Base-by-base conservation (phyloP, 2,113 vertebrate species). In the Mesembrinibis cayennensis region DNA sequence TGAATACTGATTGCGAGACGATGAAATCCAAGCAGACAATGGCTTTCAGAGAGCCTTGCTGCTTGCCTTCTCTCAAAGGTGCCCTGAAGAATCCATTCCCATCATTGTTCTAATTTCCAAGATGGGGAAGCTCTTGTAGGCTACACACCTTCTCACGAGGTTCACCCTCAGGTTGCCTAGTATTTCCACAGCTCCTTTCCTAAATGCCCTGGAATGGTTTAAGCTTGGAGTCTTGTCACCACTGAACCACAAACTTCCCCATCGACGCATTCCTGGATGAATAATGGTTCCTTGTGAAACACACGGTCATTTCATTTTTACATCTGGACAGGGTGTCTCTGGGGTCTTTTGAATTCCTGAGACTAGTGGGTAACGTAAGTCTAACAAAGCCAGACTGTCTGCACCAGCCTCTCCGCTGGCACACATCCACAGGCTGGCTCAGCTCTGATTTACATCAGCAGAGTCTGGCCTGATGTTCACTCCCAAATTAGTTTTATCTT, bases 361-460 rank as follows among this genome's bases (percentile, higher is more conserved):
- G 30, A 53, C 13, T 0, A 13, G 45, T 0, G 16, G 55, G 77
- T 2, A 44, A 7, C 16, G 1, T 5, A 6, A 49, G 16, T 1
- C 62, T 59, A 20, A 34, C 59, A n/a, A 16, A 77, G 70, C 20
- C 71, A 26, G 38, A 25, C 73, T 11, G 52, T 9, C 44, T 56
- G 79, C 42, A 9, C 21, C 70, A n/a, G 59, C 34, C 44, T 52
- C 67, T 29, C 16, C 26, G 3, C 15, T 18, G 61, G 66, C 30
- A 53, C 36, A 62, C 13, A 27, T 5, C 63, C 82, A 9, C 32
- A 29, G 76, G 4, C 52, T 50, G 40, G 58, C 76, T 49, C 13
- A 3, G 53, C 27, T 59, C 52, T 25, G 50, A 25, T 44, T 63
- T n/a, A 62, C 81, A 76, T 18, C 70, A 40, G 52, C 79, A 61